phyloP scores from a whole-genome alignment of 2,113 vertebrate species.

The Paralichthys olivaceus region DNA sequence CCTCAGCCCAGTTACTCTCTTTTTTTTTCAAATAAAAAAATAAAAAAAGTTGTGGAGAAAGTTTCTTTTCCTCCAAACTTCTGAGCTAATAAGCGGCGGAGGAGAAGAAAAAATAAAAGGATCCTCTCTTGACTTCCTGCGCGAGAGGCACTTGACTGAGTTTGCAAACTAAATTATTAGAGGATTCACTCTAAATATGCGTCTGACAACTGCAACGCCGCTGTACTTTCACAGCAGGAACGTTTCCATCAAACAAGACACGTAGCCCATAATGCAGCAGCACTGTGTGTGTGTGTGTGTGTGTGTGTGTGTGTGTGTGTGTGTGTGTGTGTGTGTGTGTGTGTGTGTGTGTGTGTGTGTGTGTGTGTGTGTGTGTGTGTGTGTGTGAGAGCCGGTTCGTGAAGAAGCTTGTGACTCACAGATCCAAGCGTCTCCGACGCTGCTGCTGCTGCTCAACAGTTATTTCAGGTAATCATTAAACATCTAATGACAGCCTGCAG shows the following conservation, averaged over 20 bases:
- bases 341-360: neutral
- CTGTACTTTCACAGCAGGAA: neutral
- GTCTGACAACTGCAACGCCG: neutral
- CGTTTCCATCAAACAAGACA: slow-evolving; percentile 1
- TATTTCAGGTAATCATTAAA: slow-evolving; percentile 17
- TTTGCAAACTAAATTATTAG: slow-evolving; percentile 28
- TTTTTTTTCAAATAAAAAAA: slow-evolving; percentile 19
- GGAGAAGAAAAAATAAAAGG: too few relatives aligned
- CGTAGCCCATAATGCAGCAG: neutral
- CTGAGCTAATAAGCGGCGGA: slow-evolving; percentile 62
- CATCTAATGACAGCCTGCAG: slow-evolving; percentile 3
- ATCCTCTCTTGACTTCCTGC: slow-evolving; percentile 29
- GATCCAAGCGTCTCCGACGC: neutral
- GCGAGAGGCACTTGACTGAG: slow-evolving; percentile 13
- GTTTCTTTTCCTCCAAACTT: slow-evolving; percentile 30
- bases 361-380: neutral
- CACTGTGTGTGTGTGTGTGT: neutral
- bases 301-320: neutral
- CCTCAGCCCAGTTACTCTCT: slow-evolving; percentile 45
- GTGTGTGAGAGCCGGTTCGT: too few relatives aligned
- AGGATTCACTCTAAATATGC: slow-evolving; percentile 8
- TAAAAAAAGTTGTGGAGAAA: slow-evolving; percentile 30
- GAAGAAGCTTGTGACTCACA: slow-evolving; percentile 11
- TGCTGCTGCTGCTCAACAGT: neutral
- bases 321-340: neutral